These are phyloP conservation scores for Liolophura sinensis DNA, from an alignment of 1,140 invertebrate genomes.

Conservation along the genomic window DNA sequence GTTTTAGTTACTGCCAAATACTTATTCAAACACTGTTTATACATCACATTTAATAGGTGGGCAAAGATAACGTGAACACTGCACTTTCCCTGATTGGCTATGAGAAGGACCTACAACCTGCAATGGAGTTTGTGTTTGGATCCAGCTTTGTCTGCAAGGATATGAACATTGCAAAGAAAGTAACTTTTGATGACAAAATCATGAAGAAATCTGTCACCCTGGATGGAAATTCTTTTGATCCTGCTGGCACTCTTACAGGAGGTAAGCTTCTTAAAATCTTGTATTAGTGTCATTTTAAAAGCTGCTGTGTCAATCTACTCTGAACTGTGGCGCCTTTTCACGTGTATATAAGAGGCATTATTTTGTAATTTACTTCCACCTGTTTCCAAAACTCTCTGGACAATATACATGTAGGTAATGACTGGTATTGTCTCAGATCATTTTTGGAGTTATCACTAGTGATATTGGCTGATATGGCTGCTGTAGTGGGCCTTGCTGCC, in stretches of 20 bases:
- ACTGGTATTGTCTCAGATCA: too few species aligned
- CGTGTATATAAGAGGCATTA: too few species aligned
- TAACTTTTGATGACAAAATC: conserved; percentile 76
- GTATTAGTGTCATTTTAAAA: too few species aligned
- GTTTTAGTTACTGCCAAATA: too few species aligned
- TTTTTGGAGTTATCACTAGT: too few species aligned
- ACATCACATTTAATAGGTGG: conserved; percentile 39
- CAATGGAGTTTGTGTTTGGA: conserved; percentile 91
- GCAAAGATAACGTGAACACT: conserved; percentile 76
- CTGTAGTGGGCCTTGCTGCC: too few species aligned
- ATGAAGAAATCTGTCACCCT: conserved; percentile 83
- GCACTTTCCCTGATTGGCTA: conserved; percentile 84
- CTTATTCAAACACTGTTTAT: background rate
- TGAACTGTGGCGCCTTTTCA: too few species aligned
- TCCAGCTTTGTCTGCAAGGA: conserved; percentile 81
- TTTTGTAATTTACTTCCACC: too few species aligned
- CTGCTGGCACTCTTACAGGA: conserved; percentile 85
- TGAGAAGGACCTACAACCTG: conserved; percentile 69
- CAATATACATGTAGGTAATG: too few species aligned
- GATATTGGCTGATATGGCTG: too few species aligned
- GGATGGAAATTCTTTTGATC: conserved; percentile 91
- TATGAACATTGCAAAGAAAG: conserved; percentile 75
- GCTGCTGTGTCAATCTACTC: too few species aligned
- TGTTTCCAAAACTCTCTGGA: too few species aligned
- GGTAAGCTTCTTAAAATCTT: conserved; percentile 59